Evolutionary conservation across 1,140 invertebrate species (phyloP), one percentile per base, ranked within the genome.

Genomic region (Lordiphosa collinella): DNA sequence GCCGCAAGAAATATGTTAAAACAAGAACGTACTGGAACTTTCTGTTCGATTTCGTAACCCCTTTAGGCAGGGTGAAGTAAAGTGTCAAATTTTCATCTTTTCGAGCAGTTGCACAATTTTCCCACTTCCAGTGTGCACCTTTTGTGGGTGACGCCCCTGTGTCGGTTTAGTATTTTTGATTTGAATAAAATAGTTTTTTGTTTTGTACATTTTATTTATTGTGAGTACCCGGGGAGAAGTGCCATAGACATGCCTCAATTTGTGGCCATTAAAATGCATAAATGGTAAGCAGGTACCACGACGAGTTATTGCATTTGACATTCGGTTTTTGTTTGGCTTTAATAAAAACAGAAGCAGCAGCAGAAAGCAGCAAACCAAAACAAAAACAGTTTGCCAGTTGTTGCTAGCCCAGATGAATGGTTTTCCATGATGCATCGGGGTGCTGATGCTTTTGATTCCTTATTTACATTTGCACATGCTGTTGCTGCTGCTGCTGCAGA

Each of bases 221-320:
- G 25, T 40, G 22, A 31, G 29, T 11, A 41, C 38, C 41, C 14
- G 13, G 34, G 16, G 32, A 38, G 25, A 36, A 44, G 25, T 44
- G n/a, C 29, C 37, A 51, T 61, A 48, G 48, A 46, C 64, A 59
- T 66, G 73, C 71, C 71, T 76, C 75, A 76, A 76, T 76, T 80
- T 80, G 78, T 71, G 71, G 52, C 66, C 78, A 80, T 82, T 82
- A 82, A 82, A 82, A 84, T 82, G 78, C 78, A 82, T 57, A 82
- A 73, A 70, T 66, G 57, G 57, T 68, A 66, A 71, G 63, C 58
- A 64, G 51, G 56, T 82, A 29, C 18, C 18, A 22, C 18, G 25
- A 29, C 6, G 25, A 29, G 25, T 29, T 29, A 29, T 69, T 69
- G 46, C 66, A 69, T 69, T 65, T 69, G 66, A 69, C 66, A 69